These are phyloP conservation scores for Stenolophus ochropezus DNA, from an alignment of 2,888 invertebrate species.

Conservation along the genomic window DNA sequence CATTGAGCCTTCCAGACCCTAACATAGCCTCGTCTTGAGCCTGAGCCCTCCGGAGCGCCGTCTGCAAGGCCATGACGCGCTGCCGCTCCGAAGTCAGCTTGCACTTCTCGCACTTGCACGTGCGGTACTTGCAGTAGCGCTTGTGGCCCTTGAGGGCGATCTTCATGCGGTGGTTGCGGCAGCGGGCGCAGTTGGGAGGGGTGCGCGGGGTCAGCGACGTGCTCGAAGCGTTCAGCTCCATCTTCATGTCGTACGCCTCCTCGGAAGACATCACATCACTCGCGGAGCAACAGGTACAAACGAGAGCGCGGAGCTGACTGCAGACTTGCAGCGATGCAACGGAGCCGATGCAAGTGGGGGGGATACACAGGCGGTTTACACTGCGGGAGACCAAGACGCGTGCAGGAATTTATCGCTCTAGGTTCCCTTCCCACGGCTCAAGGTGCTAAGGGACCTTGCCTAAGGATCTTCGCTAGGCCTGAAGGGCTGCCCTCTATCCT, in stretches of 20 bases:
- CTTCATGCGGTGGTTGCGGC: slow-evolving; percentile 93
- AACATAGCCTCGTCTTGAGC: slow-evolving; percentile 86
- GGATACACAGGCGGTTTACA: not conserved
- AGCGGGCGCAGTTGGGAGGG: slow-evolving; percentile 94
- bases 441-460: no score
- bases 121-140: slow-evolving; percentile 89
- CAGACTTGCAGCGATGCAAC: not conserved
- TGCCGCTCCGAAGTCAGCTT: slow-evolving; percentile 90
- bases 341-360: not conserved
- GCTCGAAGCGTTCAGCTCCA: slow-evolving; percentile 75
- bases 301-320: not conserved
- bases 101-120: slow-evolving; percentile 91
- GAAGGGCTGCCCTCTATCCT: no score
- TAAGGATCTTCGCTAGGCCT: no score
- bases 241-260: slow-evolving; percentile 75
- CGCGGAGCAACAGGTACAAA: not conserved
- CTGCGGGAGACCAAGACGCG: not conserved
- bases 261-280: slow-evolving; percentile 71
- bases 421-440: no score
- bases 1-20: slow-evolving; percentile 69
- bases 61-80: slow-evolving; percentile 92
- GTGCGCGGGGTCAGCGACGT: slow-evolving; percentile 82
- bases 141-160: slow-evolving; percentile 94
- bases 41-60: slow-evolving; percentile 87
- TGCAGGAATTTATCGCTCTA: no score